A percentile compares a stretch with the other conserved stretches of the same genome.
phyloP scores from a whole-genome alignment of 2,113 vertebrate species.

The Gymnocephalus cernua region DNA sequence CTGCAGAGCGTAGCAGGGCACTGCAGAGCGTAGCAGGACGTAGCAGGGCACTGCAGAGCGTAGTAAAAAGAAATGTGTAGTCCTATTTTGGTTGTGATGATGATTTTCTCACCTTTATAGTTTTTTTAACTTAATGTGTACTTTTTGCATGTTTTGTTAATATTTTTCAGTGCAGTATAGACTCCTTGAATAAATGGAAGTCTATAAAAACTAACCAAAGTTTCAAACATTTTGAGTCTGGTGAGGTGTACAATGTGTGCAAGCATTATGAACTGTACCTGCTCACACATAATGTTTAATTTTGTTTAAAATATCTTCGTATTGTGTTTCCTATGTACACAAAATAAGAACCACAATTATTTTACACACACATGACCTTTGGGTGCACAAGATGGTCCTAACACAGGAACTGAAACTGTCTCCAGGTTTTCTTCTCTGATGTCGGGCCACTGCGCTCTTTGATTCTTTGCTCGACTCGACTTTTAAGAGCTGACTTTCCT shows the following conservation, averaged over 20 bases:
- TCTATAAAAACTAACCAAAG: neutral
- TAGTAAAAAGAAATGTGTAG: neutral
- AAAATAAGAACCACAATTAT: neutral
- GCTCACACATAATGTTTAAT: neutral
- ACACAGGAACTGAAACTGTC: constrained; percentile 19
- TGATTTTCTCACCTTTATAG: neutral
- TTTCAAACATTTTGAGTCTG: too few species aligned
- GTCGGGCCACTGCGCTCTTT: neutral
- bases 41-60: too few species aligned
- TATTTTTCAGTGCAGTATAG: too few species aligned
- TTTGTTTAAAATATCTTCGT: neutral
- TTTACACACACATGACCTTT: neutral
- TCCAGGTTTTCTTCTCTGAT: constrained; percentile 5
- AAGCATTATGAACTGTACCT: neutral
- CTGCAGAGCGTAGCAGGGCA: too few species aligned
- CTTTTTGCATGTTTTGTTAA: neutral
- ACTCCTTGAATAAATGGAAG: accelerated
- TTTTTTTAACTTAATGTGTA: neutral
- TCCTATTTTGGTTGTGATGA: neutral
- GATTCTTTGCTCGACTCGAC: neutral
- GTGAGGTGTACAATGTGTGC: neutral
- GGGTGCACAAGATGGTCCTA: neutral
- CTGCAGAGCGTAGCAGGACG: too few species aligned
- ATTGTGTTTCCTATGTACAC: neutral
- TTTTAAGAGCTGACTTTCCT: neutral